Evolutionary conservation across 2,797 vertebrate genomes (phyloP).

Genomic region (Acrocephalus scirpaceus): DNA sequence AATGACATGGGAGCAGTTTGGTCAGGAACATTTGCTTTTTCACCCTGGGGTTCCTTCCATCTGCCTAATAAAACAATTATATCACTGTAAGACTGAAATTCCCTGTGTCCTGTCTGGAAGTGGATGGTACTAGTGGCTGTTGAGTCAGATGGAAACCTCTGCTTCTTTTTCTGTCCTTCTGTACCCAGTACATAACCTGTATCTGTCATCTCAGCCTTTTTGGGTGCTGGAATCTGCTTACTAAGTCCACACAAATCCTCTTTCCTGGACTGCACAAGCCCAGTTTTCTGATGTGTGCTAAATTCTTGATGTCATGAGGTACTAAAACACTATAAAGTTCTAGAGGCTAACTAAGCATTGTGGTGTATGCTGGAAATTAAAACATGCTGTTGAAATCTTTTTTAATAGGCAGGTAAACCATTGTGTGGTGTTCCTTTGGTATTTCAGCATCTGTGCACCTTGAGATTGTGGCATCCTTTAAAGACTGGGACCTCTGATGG

Average conservation of each 20-base stretch:
- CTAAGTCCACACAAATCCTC: neutral
- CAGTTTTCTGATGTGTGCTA: neutral
- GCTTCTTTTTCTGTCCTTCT: neutral
- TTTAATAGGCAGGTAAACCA: neutral
- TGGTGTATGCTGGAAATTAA: neutral
- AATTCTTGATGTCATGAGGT: neutral
- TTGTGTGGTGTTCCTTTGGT: neutral
- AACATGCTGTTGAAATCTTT: neutral
- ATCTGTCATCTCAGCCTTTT: neutral
- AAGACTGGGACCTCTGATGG: neutral
- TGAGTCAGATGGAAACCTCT: neutral
- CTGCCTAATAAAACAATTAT: slow-evolving; percentile 47
- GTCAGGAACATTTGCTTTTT: slow-evolving; percentile 52
- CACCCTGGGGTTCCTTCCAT: slow-evolving; percentile 30
- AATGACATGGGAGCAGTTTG: slow-evolving; percentile 21
- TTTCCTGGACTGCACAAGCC: neutral
- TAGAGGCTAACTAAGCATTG: neutral
- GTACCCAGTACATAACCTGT: neutral
- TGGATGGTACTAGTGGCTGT: neutral
- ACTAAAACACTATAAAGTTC: neutral
- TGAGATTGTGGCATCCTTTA: neutral
- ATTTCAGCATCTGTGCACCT: neutral
- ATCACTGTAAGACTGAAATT: slow-evolving; percentile 6
- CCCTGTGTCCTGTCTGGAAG: neutral
- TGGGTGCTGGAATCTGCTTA: neutral